Evolutionary conservation across 2,797 vertebrate genomes (phyloP), one percentile per base, ranked within the genome.

Genomic region (Percopsis omiscomaycus): DNA sequence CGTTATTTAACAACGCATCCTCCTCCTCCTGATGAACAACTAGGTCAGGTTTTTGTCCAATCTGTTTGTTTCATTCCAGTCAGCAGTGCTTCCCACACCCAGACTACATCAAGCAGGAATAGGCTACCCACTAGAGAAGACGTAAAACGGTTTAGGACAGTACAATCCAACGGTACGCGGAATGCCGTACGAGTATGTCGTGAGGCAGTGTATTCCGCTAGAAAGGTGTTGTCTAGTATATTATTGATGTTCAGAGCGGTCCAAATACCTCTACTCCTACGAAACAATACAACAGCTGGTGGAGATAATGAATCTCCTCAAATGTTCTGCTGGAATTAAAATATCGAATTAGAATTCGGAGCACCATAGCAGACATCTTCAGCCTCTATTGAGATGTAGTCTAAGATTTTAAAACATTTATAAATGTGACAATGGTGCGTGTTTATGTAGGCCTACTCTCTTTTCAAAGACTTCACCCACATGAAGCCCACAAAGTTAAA

Each of bases 1-100:
- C 54, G 55, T 59, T 32, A 62, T 65, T 73, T 27, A 5, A 14
- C 27, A 66, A 52, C 65, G 14, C 64, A 64, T 64, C 56, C n/a
- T 68, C 75, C 42, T 63, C 61, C 82, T 82, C 81, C 80, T 82
- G 78, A 81, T 80, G 75, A 88, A 83, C 79, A 90, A 86, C 72
- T 88, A 81, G 88, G 88, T 85, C 86, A 86, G 72, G 80, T 82
- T 82, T 71, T 82, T 59, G 10, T 79, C 71, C 84, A 89, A 89
- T 91, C 89, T 91, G 85, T 88, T 88, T 79, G 74, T 82, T 84
- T 88, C 63, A 30, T 65, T 80, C 61, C 68, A 84, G 55, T 84
- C 73, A 77, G 64, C 55, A 79, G 55, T 66, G 30, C 44, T 64
- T 55, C 55, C 65, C 69, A 49, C 16, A 68, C 30, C 51, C 2